Base-by-base conservation (phyloP, 2,113 vertebrate genomes). In the Lagenorhynchus albirostris region DNA sequence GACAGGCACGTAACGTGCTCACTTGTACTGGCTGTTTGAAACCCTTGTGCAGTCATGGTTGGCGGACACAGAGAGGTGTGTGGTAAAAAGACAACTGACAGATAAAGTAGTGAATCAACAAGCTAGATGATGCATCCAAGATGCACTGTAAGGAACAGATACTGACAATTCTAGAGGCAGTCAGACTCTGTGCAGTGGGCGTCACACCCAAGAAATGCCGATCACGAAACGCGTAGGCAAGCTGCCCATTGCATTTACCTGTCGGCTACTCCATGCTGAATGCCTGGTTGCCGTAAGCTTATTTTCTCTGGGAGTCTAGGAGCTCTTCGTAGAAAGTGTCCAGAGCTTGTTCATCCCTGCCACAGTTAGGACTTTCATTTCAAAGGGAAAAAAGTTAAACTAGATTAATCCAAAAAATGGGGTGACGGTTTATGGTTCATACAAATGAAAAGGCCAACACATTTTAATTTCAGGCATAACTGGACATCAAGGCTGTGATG, bases 231-330 rank as follows among this genome's bases (percentile, higher is more conserved):
- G 5, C 6, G 6, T 0, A 6, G n/a, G 33, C 36, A 21, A 79
- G n/a, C 0, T 18, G 68, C 31, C 18, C 18, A 0, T 0, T 3
- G 58, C 8, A 0, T 31, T 44, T 1, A 9, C 33, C 50, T 29
- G 58, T 11, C 1, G 8, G n/a, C 65, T 5, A 4, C 62, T 41
- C 31, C 5, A 1, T 0, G 68, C 21, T 36, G 23, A 36, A 47
- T 4, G 67, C 6, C 77, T 71, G 11, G n/a, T 0, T 68, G n/a
- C 31, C 3, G 53, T 67, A 5, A 1, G n/a, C 25, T 33, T 82
- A 11, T 4, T 50, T 73, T 62, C 71, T 55, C 17, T 58, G 17
- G 1, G 55, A 68, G 26, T 17, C 18, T 9, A 11, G 14, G 41
- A 74, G 65, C 53, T n/a, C 55, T 73, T 50, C 53, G 58, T 8